phyloP scores from a whole-genome alignment of 2,113 vertebrate species.

The Platysteira castanea region DNA sequence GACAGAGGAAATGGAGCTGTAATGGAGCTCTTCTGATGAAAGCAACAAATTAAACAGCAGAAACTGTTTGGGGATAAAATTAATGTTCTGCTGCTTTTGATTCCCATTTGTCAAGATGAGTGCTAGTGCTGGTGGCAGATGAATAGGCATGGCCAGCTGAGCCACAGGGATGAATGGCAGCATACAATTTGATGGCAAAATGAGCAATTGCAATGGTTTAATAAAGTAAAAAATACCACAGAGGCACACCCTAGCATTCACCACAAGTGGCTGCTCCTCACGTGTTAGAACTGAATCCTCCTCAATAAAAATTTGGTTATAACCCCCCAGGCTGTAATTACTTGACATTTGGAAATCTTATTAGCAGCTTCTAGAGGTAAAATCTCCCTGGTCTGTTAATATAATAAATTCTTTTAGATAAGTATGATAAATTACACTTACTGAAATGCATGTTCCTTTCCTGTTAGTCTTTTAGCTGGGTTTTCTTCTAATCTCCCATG shows the following conservation, averaged over 20 bases:
- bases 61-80: not conserved
- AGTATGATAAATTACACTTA: not conserved
- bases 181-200: not conserved
- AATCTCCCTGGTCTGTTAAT: not conserved
- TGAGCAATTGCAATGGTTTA: not conserved
- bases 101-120: not conserved
- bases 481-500: not conserved
- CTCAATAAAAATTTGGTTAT: not conserved
- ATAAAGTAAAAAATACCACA: not conserved
- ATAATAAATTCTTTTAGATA: not conserved
- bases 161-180: not conserved
- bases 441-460: not conserved
- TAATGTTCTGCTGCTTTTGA: not conserved
- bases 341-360: not conserved
- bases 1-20: not conserved
- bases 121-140: not conserved
- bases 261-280: not conserved
- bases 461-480: fast-evolving
- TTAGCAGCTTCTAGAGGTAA: not conserved
- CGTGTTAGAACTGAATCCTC: not conserved
- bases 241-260: not conserved
- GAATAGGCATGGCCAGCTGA: not conserved
- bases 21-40: not conserved
- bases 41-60: not conserved
- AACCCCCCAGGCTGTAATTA: not conserved